A percentile compares a stretch with the other conserved stretches of the same genome.
Conservation (phyloP, 2,888 invertebrate species). For the Pherbina coryleti region DNA sequence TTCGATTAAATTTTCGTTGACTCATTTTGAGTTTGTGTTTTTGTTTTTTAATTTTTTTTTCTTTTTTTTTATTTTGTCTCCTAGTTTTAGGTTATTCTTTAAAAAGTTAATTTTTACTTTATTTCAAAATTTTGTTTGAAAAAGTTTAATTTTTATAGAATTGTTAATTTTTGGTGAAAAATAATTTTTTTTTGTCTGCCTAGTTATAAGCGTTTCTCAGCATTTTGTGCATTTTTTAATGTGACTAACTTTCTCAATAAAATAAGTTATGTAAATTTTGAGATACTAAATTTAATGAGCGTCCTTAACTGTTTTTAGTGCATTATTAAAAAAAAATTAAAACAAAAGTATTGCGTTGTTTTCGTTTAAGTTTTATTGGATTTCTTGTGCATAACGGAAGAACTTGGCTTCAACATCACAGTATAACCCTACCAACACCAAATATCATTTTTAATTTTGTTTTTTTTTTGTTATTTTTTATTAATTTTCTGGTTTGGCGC, state of each 20-base stretch:
- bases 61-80: constrained; percentile 34
- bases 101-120: constrained; percentile 34
- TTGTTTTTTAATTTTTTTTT: constrained; percentile 35
- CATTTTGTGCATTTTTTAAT: constrained; percentile 58
- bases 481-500: not conserved
- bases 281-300: too few species aligned
- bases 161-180: constrained; percentile 17
- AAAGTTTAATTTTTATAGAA: not conserved
- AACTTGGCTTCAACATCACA: too few species aligned
- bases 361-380: too few species aligned
- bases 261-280: too few species aligned
- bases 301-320: too few species aligned
- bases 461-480: not conserved
- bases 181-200: constrained; percentile 4
- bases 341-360: too few species aligned
- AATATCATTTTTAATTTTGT: not conserved
- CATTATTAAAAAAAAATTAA: too few species aligned
- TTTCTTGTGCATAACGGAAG: too few species aligned
- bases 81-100: constrained; percentile 38
- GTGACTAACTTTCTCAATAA: not conserved
- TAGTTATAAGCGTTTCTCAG: constrained; percentile 50
- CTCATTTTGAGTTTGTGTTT: not conserved
- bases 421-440: not conserved
- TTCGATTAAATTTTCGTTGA: constrained; percentile 1
- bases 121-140: constrained; percentile 17